Base-by-base conservation (phyloP, 2,888 invertebrate species). In the Melanchra persicariae region DNA sequence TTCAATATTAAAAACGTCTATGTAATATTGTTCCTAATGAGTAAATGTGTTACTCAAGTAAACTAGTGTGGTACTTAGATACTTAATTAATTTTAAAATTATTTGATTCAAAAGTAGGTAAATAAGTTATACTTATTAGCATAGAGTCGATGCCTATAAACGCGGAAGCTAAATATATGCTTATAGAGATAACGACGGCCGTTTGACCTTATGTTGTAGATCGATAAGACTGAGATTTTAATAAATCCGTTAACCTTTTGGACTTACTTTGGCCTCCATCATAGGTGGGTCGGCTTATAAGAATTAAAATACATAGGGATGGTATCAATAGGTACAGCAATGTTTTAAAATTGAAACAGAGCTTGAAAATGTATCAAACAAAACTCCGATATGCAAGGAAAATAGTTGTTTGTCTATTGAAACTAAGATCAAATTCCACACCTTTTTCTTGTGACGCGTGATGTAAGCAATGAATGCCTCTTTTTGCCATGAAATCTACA, bases 141-240 rank as follows among this genome's bases (percentile, higher is more conserved):
- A 24, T 69, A 43, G 37, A 43, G 60, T 26, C n/a, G 30, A 51
- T 52, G 47, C 19, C 24, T 37, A 49, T 43, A 70, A n/a, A 55
- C 55, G 55, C 76, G 72, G 76, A 76, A 76, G 59, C 12, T 26
- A 30, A 60, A 30, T 49, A 37, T 58, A 22, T 61, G 6, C 2
- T n/a, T 30, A 30, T 52, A 43, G 22, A 47, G 49, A 47, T 65
- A 66, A 40, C 22, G 5, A 43, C 22, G 34, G 43, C 30, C 5
- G 26, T 30, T 60, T 65, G 73, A 78, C 59, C 30, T 47, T 62
- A 70, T 2, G 37, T 57, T 55, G 40, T 34, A 6, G 17, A 61
- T 51, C 26, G 24, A 57, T 57, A 69, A 45, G 12, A 47, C n/a
- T 15, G 22, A 10, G 22, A 40, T 47, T 67, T 58, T 6, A 47